Evolutionary conservation across 2,797 vertebrate genomes (phyloP).

Genomic region (Epinephelus coioides): DNA sequence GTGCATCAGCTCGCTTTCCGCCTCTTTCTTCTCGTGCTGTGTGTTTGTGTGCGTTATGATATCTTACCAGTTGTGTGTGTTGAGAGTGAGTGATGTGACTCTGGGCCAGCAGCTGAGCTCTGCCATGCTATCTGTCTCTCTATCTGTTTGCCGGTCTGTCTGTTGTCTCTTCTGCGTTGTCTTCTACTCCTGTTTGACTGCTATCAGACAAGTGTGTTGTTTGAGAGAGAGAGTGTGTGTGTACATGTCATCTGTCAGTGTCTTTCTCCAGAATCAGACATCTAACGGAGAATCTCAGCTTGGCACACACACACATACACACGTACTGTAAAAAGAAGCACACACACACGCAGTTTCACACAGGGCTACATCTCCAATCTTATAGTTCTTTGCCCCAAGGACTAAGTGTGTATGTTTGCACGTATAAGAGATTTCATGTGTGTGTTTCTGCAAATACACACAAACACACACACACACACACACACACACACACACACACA

Average conservation of each 20-base stretch:
- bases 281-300: slow-evolving; percentile 70
- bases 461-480: slow-evolving; percentile 23
- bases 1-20: slow-evolving; percentile 36
- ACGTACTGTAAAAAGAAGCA: slow-evolving; percentile 36
- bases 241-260: slow-evolving; percentile 77
- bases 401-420: slow-evolving; percentile 68
- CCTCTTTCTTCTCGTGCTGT: slow-evolving; percentile 33
- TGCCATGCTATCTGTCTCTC: slow-evolving; percentile 70
- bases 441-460: slow-evolving; percentile 31
- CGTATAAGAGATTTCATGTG: slow-evolving; percentile 57
- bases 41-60: slow-evolving; percentile 39
- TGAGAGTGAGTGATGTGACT: slow-evolving; percentile 75
- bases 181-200: slow-evolving; percentile 77
- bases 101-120: slow-evolving; percentile 67
- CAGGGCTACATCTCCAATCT: slow-evolving; percentile 78
- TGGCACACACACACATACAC: slow-evolving; percentile 22
- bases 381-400: slow-evolving; percentile 72
- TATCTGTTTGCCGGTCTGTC: slow-evolving; percentile 74
- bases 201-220: slow-evolving; percentile 79
- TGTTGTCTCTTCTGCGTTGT: slow-evolving; percentile 73
- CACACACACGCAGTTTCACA: slow-evolving; percentile 48
- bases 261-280: slow-evolving; percentile 73
- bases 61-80: slow-evolving; percentile 49
- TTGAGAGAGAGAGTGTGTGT: slow-evolving; percentile 44
- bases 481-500: slow-evolving; percentile 29